Evolutionary conservation across 1,140 invertebrate species (phyloP).

Genomic region (Heliconius congener): DNA sequence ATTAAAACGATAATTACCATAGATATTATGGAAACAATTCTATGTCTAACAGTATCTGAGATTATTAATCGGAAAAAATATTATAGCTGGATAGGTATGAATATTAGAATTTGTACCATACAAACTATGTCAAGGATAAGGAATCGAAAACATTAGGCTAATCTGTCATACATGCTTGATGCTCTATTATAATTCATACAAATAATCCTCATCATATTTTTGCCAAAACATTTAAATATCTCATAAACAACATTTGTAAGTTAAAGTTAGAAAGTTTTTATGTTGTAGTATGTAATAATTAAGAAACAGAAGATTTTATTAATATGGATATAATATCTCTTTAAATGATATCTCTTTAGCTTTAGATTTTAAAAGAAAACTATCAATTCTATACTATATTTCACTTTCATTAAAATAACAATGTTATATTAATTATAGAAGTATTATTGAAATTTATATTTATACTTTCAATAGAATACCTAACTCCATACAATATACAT

Average conservation of each 20-base stretch:
- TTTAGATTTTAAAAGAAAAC: too few species aligned
- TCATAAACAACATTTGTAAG: background rate
- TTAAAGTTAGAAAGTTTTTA: conserved; percentile 1
- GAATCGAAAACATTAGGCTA: background rate
- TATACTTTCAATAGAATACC: too few species aligned
- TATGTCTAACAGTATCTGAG: background rate
- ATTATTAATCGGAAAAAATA: background rate
- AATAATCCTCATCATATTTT: background rate
- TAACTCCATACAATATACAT: too few species aligned
- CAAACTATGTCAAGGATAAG: background rate
- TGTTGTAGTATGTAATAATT: background rate
- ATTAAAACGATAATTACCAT: too few species aligned
- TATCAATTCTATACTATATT: background rate
- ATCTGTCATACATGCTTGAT: background rate
- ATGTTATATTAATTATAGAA: too few species aligned
- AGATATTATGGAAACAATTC: background rate
- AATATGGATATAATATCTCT: background rate
- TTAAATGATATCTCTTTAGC: background rate
- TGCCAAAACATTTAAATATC: background rate
- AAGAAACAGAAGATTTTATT: background rate
- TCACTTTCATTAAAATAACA: background rate
- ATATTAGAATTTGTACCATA: background rate
- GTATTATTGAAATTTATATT: too few species aligned
- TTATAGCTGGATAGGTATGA: background rate
- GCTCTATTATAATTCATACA: background rate